These are phyloP conservation scores for Listrodromus nycthemerus DNA, from an alignment of 2,888 invertebrate genomes.

Conservation along the genomic window DNA sequence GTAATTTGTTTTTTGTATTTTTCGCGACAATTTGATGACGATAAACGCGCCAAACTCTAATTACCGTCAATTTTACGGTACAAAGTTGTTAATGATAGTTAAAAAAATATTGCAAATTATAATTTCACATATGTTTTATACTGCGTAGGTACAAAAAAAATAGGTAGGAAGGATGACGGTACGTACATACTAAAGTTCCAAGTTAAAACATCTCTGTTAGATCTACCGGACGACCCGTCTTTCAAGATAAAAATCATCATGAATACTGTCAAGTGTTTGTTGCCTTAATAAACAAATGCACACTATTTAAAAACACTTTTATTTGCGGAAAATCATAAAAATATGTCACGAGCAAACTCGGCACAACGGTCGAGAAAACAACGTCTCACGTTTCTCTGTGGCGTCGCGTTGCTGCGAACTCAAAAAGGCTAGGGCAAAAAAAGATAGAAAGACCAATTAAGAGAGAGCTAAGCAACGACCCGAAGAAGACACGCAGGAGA, in stretches of 20 bases:
- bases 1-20: not conserved
- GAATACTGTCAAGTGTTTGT: not conserved
- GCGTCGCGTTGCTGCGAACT: not conserved
- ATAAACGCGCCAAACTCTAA: not conserved
- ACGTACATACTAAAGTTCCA: not conserved
- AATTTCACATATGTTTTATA: too few species aligned
- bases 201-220: not conserved
- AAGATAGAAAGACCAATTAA: conserved; percentile 4
- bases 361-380: not conserved
- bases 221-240: not conserved
- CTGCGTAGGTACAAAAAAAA: too few species aligned
- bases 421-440: conserved; percentile 26
- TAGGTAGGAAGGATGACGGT: too few species aligned
- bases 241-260: not conserved
- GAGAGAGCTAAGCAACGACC: not conserved
- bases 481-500: conserved; percentile 24
- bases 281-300: not conserved
- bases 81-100: not conserved
- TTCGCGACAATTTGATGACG: not conserved
- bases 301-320: not conserved
- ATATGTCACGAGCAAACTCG: not conserved
- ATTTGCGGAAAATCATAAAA: not conserved
- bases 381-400: conserved; percentile 36
- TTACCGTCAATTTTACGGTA: not conserved
- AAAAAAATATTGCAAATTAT: too few species aligned